A percentile compares a stretch with the other conserved stretches of the same genome.
Evolutionary conservation across 2,888 invertebrate genomes (phyloP).

Genomic region (Philonicus albiceps): DNA sequence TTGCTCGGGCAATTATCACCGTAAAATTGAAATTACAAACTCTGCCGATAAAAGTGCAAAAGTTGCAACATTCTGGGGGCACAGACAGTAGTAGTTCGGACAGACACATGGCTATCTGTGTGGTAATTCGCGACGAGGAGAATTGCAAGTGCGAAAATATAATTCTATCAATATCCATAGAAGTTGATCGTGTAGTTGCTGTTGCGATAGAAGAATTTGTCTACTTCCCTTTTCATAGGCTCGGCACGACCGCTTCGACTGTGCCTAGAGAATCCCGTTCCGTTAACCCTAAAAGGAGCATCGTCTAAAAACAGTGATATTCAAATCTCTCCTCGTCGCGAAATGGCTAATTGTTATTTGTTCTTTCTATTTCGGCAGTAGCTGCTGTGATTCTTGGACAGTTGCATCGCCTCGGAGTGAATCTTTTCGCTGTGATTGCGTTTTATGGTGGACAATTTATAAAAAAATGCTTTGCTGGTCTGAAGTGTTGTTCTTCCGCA

Average conservation of each 20-base stretch:
- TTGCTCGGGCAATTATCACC: not conserved
- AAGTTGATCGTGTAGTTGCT: not conserved
- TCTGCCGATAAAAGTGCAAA: conserved; percentile 6
- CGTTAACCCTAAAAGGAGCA: conserved; percentile 30
- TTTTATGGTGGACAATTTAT: not conserved
- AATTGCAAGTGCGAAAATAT: not conserved
- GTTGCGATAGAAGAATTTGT: not conserved
- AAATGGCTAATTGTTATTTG: conserved; percentile 3
- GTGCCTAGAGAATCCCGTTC: conserved; percentile 9
- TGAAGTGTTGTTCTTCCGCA: not conserved
- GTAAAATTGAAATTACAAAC: not conserved
- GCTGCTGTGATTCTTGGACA: not conserved
- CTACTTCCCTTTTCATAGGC: conserved; percentile 14
- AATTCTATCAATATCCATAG: not conserved
- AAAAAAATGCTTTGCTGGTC: not conserved
- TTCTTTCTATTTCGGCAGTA: not conserved
- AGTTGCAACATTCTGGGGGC: not conserved
- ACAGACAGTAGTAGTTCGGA: not conserved
- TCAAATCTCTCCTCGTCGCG: not conserved
- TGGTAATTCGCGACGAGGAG: not conserved
- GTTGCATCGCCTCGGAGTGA: not conserved
- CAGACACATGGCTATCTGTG: not conserved
- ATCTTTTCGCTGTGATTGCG: not conserved
- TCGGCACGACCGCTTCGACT: not conserved
- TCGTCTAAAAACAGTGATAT: not conserved